Conservation (phyloP, 2,888 invertebrate genomes). For the Synergus laeviventris region DNA sequence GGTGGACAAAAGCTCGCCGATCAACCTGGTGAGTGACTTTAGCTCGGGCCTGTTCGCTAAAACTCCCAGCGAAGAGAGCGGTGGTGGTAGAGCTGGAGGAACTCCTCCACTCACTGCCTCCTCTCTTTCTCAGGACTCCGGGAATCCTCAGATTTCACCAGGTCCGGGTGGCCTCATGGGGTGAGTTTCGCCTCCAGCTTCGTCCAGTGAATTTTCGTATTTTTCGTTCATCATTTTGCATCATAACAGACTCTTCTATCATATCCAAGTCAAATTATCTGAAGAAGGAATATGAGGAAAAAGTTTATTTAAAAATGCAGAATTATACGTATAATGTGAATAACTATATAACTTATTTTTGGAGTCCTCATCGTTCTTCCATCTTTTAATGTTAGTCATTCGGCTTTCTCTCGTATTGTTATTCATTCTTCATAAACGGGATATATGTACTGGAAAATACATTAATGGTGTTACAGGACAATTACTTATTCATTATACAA, state of each 20-base stretch:
- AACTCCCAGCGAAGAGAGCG: slow-evolving; percentile 93
- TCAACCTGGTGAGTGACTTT: slow-evolving; percentile 95
- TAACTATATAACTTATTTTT: too few species aligned
- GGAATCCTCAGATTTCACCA: slow-evolving; percentile 74
- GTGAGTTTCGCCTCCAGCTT: slow-evolving; percentile 70
- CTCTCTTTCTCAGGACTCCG: slow-evolving; percentile 74
- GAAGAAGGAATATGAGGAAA: slow-evolving; percentile 24
- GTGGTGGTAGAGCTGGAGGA: slow-evolving; percentile 79
- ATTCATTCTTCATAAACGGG: slow-evolving; percentile 24
- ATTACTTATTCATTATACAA: slow-evolving; percentile 19
- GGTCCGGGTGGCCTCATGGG: slow-evolving; percentile 72
- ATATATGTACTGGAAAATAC: slow-evolving; percentile 11
- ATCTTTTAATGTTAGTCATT: slow-evolving; percentile 40
- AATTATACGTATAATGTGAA: too few species aligned
- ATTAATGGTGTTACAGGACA: slow-evolving; percentile 14
- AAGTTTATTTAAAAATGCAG: too few species aligned
- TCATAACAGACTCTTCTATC: slow-evolving; percentile 47
- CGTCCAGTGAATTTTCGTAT: slow-evolving; percentile 58
- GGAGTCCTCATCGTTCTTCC: slow-evolving; percentile 37
- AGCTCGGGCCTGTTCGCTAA: slow-evolving; percentile 96
- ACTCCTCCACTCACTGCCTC: slow-evolving; percentile 82
- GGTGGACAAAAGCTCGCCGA: slow-evolving; percentile 85
- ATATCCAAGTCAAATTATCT: neutral
- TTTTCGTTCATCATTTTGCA: slow-evolving; percentile 57
- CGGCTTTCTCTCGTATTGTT: slow-evolving; percentile 16